A percentile compares a stretch with the other conserved stretches of the same genome.
Conservation (phyloP, 2,113 vertebrate species). For the Copsychus sechellarum region DNA sequence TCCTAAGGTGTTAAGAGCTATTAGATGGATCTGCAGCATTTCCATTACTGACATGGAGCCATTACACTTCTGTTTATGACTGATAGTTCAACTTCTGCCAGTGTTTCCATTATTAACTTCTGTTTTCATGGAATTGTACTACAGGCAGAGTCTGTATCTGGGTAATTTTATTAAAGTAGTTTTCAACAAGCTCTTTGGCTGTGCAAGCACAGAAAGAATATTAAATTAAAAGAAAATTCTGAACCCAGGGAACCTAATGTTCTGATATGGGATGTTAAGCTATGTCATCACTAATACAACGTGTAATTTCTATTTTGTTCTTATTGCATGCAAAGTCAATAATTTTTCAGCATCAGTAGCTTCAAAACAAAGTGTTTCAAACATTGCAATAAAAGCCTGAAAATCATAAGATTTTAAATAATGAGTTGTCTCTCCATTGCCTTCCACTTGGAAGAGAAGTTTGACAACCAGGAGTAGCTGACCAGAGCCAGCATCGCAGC, state of each 20-base stretch:
- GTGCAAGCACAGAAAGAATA: neutral
- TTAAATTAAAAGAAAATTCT: neutral
- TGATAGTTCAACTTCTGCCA: neutral
- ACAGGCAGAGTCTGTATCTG: neutral
- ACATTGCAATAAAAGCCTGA: neutral
- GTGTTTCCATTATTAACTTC: neutral
- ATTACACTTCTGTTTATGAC: neutral
- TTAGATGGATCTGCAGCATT: neutral
- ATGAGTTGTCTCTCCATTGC: neutral
- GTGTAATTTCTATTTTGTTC: neutral
- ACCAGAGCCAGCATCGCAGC: neutral
- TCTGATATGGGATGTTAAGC: neutral
- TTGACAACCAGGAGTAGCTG: neutral
- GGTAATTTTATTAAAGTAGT: slow-evolving; percentile 23
- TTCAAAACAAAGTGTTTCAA: neutral
- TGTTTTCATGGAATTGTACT: neutral
- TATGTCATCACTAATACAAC: neutral
- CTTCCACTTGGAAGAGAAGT: neutral
- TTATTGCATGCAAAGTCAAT: neutral
- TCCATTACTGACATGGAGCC: neutral
- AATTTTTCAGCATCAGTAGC: neutral
- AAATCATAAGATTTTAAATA: neutral
- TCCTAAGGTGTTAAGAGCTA: neutral
- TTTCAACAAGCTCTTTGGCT: neutral
- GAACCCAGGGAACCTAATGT: neutral